phyloP scores from a whole-genome alignment of 2,797 vertebrate genomes.

The Saxicola maurus region DNA sequence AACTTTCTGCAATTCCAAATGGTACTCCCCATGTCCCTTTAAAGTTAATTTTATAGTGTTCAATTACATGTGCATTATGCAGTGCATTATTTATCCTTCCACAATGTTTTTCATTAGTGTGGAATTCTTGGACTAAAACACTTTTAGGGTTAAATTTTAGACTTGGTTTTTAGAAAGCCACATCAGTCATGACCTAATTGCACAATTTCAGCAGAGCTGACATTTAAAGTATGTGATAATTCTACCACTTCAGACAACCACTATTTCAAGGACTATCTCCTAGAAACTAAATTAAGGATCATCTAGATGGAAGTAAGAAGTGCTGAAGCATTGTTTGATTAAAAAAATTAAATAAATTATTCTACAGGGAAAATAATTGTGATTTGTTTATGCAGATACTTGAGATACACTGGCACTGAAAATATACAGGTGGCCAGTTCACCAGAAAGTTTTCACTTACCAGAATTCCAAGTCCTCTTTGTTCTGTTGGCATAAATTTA shows the following conservation, averaged over 20 bases:
- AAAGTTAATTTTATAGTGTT: not conserved
- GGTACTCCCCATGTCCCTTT: not conserved
- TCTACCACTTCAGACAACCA: constrained; percentile 42
- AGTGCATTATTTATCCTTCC: not conserved
- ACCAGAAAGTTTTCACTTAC: not conserved
- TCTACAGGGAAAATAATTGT: not conserved
- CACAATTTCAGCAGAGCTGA: constrained; percentile 35
- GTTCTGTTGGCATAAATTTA: not conserved
- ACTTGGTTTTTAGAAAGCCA: constrained; percentile 26
- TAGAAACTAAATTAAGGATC: constrained; percentile 34
- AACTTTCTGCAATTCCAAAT: constrained; percentile 4
- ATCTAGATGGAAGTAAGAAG: constrained; percentile 5
- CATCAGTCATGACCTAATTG: constrained; percentile 48
- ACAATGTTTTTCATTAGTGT: not conserved
- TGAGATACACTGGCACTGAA: not conserved
- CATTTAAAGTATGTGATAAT: constrained; percentile 63
- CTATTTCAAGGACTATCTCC: constrained; percentile 35
- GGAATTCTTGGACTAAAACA: not conserved
- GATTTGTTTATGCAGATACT: not conserved
- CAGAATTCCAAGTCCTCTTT: not conserved
- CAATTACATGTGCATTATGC: not conserved
- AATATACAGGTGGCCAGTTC: not conserved
- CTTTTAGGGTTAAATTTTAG: constrained; percentile 28
- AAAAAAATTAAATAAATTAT: not conserved
- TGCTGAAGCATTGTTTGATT: not conserved